Evolutionary conservation across 2,888 invertebrate genomes (phyloP).

Genomic region (Tetramorium bicarinatum): DNA sequence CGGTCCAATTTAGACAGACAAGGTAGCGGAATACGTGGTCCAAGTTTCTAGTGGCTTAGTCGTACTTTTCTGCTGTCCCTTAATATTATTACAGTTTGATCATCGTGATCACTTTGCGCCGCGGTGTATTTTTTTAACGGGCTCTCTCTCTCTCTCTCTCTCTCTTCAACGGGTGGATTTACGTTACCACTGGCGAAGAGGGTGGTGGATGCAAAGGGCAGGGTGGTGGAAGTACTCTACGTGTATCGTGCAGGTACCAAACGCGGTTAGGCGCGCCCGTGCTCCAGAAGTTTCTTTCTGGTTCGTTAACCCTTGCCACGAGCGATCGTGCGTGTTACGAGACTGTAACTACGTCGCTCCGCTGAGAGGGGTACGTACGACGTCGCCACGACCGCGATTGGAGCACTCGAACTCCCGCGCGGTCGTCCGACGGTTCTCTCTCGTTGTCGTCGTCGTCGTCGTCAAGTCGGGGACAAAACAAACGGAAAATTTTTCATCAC

Average conservation of each 20-base stretch:
- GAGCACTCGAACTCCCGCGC: conserved; percentile 29
- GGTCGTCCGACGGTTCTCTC: not conserved
- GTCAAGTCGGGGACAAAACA: not conserved
- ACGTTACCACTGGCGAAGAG: not conserved
- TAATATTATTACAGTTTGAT: not conserved
- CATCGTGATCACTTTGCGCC: conserved; percentile 3
- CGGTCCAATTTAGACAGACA: conserved; percentile 44
- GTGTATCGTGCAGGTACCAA: conserved; percentile 46
- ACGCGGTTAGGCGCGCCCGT: conserved; percentile 44
- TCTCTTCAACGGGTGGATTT: not conserved
- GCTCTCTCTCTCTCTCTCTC: no score
- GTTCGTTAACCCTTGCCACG: conserved; percentile 50
- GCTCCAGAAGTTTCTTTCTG: conserved; percentile 53
- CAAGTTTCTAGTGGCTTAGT: conserved; percentile 42
- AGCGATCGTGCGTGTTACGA: conserved; percentile 53
- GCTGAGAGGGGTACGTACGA: conserved; percentile 19
- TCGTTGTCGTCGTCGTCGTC: no score
- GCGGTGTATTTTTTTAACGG: conserved; percentile 20
- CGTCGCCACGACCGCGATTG: conserved; percentile 21
- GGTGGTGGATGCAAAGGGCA: conserved; percentile 2
- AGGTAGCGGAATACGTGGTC: conserved; percentile 37
- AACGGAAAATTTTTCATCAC: not conserved
- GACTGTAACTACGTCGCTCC: conserved; percentile 41
- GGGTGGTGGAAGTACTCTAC: conserved; percentile 16
- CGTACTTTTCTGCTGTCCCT: conserved; percentile 6